Evolutionary conservation across 1,140 invertebrate genomes (phyloP), one percentile per base, ranked within the genome.

Genomic region (Cephus cinctus): DNA sequence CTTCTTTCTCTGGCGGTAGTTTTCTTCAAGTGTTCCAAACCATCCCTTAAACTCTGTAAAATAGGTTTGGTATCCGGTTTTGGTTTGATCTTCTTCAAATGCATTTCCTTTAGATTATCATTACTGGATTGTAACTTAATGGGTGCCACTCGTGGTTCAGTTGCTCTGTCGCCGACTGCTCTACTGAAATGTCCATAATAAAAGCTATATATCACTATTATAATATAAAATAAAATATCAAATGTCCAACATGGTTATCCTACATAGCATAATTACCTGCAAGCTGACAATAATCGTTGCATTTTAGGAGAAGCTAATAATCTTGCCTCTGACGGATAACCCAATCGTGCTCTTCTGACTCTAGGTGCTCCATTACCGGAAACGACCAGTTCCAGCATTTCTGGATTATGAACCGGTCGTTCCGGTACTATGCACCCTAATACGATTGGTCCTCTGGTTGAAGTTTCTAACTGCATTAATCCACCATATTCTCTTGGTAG

Each of bases 381-480:
- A 15, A 75, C 74, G 19, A 76, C 66, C 5, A 76, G 61, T 46
- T 76, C 74, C 1, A 75, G 61, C 73, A 75, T 76, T 61, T 76
- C 74, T 32, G 71, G 74, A 63, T 73, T 74, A 36, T 74, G 71
- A 22, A 74, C 71, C 31, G 73, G 71, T 56, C 69, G 68, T 56
- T 76, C 73, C 39, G 74, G 73, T 32, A 75, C 68, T 39, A 75
- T 62, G 43, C 74, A 76, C n/a, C 74, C 74, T 19, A 76, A 58
- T 11, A 76, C 74, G 42, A 75, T 76, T 15, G 74, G 67, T 16
- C 74, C 73, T 15, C 69, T 69, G 19, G 71, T 75, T 18, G 71
- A 73, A 8, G 68, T 68, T 52, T 75, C 73, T 38, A 76, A 32
- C 51, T 76, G 73, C 74, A 76, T 76, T n/a, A 76, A 53, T 43